Percentiles rank a stretch among this genome's conserved stretches.
These are phyloP conservation scores for Seira ritae DNA, from an alignment of 2,888 invertebrate genomes.

Conservation along the genomic window DNA sequence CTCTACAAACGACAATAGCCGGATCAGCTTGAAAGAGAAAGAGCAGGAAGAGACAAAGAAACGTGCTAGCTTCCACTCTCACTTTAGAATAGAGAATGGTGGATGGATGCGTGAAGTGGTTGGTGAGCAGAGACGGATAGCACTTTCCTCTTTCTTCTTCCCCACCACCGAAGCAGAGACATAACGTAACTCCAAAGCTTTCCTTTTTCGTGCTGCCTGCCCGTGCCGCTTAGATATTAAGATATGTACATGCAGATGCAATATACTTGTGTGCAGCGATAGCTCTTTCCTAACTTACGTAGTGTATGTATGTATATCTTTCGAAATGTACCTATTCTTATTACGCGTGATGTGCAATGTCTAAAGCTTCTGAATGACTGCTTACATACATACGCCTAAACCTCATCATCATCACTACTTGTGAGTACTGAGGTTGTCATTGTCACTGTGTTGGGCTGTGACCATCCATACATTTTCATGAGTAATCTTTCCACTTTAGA, in stretches of 20 bases:
- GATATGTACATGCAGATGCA: not conserved
- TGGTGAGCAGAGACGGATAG: not conserved
- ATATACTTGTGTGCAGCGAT: no score
- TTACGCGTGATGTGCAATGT: not conserved
- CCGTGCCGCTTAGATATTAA: not conserved
- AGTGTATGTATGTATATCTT: not conserved
- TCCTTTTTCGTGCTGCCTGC: not conserved
- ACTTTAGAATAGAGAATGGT: constrained; percentile 10
- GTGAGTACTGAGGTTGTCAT: no score
- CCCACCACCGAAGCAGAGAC: not conserved
- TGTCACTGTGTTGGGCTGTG: no score
- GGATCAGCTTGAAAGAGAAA: constrained; percentile 41
- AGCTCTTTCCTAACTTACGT: no score
- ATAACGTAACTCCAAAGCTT: not conserved
- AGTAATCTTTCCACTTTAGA: no score
- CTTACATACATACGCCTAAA: not conserved
- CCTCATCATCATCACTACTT: no score
- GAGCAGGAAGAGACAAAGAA: constrained; percentile 31
- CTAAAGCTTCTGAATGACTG: not conserved
- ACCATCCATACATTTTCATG: no score
- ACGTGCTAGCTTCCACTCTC: constrained; percentile 38
- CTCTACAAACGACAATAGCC: not conserved
- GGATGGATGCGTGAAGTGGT: constrained; percentile 8
- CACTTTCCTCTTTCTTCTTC: constrained; percentile 7
- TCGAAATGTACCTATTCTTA: not conserved